phyloP scores from a whole-genome alignment of 1,140 invertebrate species.

The Mamestra configurata region DNA sequence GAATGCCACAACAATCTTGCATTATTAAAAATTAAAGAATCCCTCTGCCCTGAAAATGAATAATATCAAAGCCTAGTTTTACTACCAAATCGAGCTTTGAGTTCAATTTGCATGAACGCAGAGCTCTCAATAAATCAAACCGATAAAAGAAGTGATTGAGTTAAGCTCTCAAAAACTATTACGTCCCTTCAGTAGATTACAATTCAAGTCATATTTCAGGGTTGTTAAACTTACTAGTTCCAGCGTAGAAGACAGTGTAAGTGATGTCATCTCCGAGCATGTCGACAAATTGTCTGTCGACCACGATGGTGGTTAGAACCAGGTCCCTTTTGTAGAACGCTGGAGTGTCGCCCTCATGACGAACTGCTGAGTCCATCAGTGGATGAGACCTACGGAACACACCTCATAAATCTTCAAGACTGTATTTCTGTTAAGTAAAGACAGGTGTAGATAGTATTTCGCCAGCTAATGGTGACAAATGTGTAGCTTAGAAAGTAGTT shows the following conservation, averaged over 20 bases:
- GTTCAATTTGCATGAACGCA: not conserved
- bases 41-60: not conserved
- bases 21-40: not conserved
- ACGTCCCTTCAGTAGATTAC: not conserved
- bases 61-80: not conserved
- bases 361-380: slow-evolving; percentile 96
- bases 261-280: slow-evolving; percentile 89
- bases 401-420: not conserved
- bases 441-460: not conserved
- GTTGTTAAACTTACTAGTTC: slow-evolving; percentile 89
- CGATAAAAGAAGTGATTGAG: not conserved
- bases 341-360: slow-evolving; percentile 93
- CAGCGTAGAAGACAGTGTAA: slow-evolving; percentile 94
- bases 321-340: slow-evolving; percentile 94
- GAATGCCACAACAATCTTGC: not conserved
- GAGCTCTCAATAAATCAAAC: not conserved
- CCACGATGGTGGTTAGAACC: slow-evolving; percentile 93
- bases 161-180: not conserved
- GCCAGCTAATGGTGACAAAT: not conserved
- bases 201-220: too few relatives aligned
- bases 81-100: not conserved
- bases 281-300: slow-evolving; percentile 91
- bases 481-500: not conserved
- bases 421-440: not conserved
- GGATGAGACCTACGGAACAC: slow-evolving; percentile 91